These are phyloP conservation scores for Globodera ellingtonae DNA, from an alignment of 1,140 invertebrate genomes.

Conservation along the genomic window DNA sequence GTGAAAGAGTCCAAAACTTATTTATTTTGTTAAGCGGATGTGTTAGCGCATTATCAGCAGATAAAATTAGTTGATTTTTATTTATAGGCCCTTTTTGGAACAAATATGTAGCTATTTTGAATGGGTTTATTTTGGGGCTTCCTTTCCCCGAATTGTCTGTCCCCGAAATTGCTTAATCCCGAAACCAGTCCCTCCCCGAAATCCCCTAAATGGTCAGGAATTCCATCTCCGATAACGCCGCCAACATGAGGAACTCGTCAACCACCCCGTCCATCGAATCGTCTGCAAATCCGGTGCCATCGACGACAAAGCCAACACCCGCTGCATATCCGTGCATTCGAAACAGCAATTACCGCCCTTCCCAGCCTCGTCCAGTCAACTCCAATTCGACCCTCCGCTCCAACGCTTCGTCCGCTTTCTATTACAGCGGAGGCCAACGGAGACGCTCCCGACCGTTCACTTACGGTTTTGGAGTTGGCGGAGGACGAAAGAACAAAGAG, in stretches of 20 bases:
- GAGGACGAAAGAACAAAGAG: slow-evolving; percentile 24
- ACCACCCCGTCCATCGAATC: not conserved
- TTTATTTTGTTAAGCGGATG: too few species aligned
- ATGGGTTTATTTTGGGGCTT: too few species aligned
- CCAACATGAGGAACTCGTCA: not conserved
- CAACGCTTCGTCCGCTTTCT: slow-evolving; percentile 22
- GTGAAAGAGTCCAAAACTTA: too few species aligned
- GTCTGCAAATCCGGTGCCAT: not conserved
- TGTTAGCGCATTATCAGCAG: too few species aligned
- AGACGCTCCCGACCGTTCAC: slow-evolving; percentile 26
- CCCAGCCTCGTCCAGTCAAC: not conserved
- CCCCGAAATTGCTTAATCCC: too few species aligned
- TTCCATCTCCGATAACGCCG: too few species aligned
- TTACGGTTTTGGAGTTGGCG: slow-evolving; percentile 28
- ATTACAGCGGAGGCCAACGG: slow-evolving; percentile 25
- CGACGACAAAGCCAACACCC: not conserved
- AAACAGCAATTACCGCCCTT: not conserved
- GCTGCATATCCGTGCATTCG: not conserved
- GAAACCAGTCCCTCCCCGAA: too few species aligned
- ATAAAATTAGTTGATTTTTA: too few species aligned
- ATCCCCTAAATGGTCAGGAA: too few species aligned
- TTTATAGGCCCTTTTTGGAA: too few species aligned
- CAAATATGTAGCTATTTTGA: too few species aligned
- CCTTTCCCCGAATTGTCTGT: too few species aligned
- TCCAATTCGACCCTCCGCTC: slow-evolving; percentile 20